Evolutionary conservation across 2,797 vertebrate genomes (phyloP).

Genomic region (Myoxocephalus aenaeus): DNA sequence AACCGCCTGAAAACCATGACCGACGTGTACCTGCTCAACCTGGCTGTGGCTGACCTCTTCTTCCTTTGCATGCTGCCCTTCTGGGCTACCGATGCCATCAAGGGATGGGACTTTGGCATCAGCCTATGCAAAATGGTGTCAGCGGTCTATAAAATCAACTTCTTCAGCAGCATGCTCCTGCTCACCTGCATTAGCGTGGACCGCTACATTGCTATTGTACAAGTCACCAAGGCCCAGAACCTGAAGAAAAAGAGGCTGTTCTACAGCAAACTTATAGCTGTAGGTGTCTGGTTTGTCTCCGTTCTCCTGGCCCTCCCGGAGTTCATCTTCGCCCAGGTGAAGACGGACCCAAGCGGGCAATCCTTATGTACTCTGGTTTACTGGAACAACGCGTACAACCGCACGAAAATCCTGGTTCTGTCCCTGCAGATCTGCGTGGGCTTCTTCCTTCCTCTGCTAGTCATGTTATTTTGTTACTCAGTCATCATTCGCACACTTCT

Average conservation of each 20-base stretch:
- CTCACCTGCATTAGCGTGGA: constrained; percentile 93
- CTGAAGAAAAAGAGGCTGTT: constrained; percentile 83
- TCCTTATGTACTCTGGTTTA: constrained; percentile 82
- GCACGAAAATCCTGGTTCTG: constrained; percentile 83
- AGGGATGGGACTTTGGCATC: constrained; percentile 85
- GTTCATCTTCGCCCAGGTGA: constrained; percentile 83
- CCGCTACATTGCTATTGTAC: constrained; percentile 90
- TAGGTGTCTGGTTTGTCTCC: constrained; percentile 85
- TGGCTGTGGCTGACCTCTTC: constrained; percentile 91
- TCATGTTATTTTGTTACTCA: constrained; percentile 90
- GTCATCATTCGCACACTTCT: constrained; percentile 89
- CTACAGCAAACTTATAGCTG: constrained; percentile 85
- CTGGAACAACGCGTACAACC: constrained; percentile 52
- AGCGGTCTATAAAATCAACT: constrained; percentile 90
- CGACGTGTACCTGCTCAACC: constrained; percentile 89
- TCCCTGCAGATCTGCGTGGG: constrained; percentile 88
- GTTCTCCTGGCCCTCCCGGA: constrained; percentile 87
- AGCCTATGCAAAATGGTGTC: constrained; percentile 86
- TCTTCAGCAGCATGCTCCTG: constrained; percentile 91
- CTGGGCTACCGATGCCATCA: constrained; percentile 85
- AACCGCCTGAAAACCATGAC: constrained; percentile 90
- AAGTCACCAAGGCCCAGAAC: constrained; percentile 84
- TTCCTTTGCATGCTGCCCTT: constrained; percentile 91
- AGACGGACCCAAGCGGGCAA: constrained; percentile 14
- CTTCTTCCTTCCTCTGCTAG: constrained; percentile 87